A percentile compares a stretch with the other conserved stretches of the same genome.
phyloP scores from a whole-genome alignment of 2,113 vertebrate genomes.

The Alethe diademata region DNA sequence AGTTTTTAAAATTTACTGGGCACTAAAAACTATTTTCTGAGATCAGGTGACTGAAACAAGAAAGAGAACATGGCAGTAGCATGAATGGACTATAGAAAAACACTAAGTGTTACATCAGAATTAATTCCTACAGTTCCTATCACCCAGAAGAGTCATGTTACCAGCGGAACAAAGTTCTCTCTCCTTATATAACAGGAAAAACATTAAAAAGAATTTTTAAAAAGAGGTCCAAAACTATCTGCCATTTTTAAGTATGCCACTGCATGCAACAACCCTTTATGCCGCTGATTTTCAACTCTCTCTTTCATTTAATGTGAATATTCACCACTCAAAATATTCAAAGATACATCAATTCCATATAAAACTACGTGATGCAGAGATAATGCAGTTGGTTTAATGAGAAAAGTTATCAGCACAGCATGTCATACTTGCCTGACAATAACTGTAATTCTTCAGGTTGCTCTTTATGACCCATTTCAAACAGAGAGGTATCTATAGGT shows the following conservation, averaged over 20 bases:
- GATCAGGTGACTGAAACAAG: background rate
- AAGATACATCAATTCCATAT: background rate
- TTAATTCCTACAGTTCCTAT: fast-evolving
- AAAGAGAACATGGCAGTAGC: background rate
- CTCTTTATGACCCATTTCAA: background rate
- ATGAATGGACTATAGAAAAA: background rate
- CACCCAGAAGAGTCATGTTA: background rate
- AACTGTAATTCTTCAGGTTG: background rate
- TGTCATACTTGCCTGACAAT: background rate
- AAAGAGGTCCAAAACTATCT: background rate
- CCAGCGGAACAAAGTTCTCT: background rate
- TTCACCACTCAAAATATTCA: background rate
- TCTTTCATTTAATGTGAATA: background rate
- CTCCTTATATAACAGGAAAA: background rate
- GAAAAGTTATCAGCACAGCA: background rate
- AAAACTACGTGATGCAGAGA: background rate
- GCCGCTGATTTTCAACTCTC: background rate
- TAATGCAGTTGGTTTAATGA: background rate
- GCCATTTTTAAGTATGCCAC: background rate
- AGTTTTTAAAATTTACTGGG: background rate
- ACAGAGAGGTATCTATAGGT: background rate
- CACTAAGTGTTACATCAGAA: background rate
- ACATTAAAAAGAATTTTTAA: background rate
- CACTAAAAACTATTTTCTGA: background rate
- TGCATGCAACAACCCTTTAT: background rate